Base-by-base conservation (phyloP, 2,113 vertebrate genomes). In the Perognathus longimembris region DNA sequence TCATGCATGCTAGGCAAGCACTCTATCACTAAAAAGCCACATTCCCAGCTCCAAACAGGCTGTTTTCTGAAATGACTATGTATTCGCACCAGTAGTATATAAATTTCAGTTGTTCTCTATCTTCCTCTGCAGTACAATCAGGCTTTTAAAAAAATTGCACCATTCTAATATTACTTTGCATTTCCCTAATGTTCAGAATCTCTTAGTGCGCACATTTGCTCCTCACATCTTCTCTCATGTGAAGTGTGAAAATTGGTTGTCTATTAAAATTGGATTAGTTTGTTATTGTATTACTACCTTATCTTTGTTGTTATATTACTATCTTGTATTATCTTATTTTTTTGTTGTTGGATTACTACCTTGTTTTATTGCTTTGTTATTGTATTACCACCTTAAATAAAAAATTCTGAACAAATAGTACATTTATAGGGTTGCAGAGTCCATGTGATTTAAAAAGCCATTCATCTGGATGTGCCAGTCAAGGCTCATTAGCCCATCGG, bases 331-430 rank as follows among this genome's bases (percentile, higher is more conserved):
- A 54, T 54, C 50, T 54, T 54, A 54, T 54, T 54, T 54, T n/a
- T 54, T 54, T 54, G 15, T 54, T 54, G 50, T 54, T 54, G 15
- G 50, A 54, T 12, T 17, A 54, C 50, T 4, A 18, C 12, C 5
- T 63, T 38, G 7, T 14, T 71, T 74, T 32, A 28, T 61, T 50
- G 15, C 69, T 84, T 91, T 91, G 73, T 85, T 78, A 71, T 57
- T 85, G 5, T 63, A 34, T 50, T 36, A 40, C 54, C 85, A 50
- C 14, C 69, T 79, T 64, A 81, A 92, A 76, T 77, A 24, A 88
- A 90, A n/a, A 85, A 36, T 92, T 81, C 45, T 74, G 34, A 79
- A 32, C 76, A 81, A 26, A 45, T 63, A 57, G 90, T 57, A 81
- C n/a, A 92, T 12, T n/a, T 54, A 77, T 18, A 40, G 45, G 22